phyloP scores from a whole-genome alignment of 2,113 vertebrate species.

The Electrona antarctica region DNA sequence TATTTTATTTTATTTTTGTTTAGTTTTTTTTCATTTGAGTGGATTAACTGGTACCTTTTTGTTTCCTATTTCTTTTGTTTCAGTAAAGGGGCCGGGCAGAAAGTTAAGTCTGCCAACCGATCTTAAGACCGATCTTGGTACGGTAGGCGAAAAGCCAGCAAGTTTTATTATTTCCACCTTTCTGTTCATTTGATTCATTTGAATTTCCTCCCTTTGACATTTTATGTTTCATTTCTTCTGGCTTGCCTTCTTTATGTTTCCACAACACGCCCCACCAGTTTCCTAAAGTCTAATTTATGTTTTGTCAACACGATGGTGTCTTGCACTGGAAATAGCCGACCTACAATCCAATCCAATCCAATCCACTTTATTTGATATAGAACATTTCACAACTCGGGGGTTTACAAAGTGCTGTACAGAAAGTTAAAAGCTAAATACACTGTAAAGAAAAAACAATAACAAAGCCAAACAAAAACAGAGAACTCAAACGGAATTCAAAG shows the following conservation, averaged over 20 bases:
- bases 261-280: conserved; percentile 47
- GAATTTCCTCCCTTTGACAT: conserved; percentile 64
- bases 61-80: conserved; percentile 98
- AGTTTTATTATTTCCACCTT: conserved; percentile 67
- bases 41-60: conserved; percentile 89
- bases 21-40: conserved; percentile 74
- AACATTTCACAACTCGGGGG: too few species aligned
- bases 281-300: conserved; percentile 15
- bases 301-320: too few species aligned
- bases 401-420: too few species aligned
- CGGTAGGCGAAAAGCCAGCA: conserved; percentile 94
- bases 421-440: too few species aligned
- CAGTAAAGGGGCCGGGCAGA: conserved; percentile 98
- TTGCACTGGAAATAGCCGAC: too few species aligned
- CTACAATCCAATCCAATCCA: too few species aligned
- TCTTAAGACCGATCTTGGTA: conserved; percentile 99
- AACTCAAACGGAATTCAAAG: too few species aligned
- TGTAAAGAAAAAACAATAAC: too few species aligned
- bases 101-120: conserved; percentile 99
- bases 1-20: conserved; percentile 39
- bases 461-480: too few species aligned
- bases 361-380: too few species aligned
- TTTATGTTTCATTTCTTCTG: conserved; percentile 49
- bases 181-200: conserved; percentile 64
- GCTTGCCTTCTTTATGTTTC: conserved; percentile 42